Evolutionary conservation across 2,797 vertebrate species (phyloP).

Genomic region (Glyptemys insculpta): DNA sequence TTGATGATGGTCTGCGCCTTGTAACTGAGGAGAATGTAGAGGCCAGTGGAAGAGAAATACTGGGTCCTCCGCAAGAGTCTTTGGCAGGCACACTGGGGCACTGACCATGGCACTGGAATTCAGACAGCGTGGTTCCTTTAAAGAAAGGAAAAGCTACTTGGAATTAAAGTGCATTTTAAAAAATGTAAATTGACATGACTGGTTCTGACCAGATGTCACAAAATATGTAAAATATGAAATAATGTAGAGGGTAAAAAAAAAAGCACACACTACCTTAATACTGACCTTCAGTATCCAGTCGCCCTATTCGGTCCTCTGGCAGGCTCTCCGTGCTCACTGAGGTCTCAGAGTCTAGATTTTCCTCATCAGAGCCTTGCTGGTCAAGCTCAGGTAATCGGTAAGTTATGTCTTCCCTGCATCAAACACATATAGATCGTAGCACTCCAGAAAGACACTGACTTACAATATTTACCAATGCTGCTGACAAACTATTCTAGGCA

Average conservation of each 20-base stretch:
- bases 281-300: constrained; percentile 91
- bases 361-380: constrained; percentile 95
- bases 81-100: constrained; percentile 57
- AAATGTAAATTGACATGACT: background rate
- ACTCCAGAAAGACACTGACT: background rate
- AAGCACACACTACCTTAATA: constrained; percentile 84
- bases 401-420: constrained; percentile 92
- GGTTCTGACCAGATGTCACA: background rate
- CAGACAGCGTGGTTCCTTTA: constrained; percentile 75
- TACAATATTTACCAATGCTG: background rate
- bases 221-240: background rate
- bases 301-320: constrained; percentile 87
- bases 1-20: constrained; percentile 69
- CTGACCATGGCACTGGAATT: constrained; percentile 57
- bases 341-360: constrained; percentile 94
- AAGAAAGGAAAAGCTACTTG: constrained; percentile 74
- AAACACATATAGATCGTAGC: background rate
- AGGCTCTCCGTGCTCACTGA: constrained; percentile 97
- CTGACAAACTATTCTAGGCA: background rate
- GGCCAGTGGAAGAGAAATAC: constrained; percentile 58
- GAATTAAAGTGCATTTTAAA: background rate
- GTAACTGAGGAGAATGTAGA: constrained; percentile 30
- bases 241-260: constrained; percentile 62
- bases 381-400: constrained; percentile 96
- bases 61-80: constrained; percentile 61